Evolutionary conservation across 2,797 vertebrate species (phyloP), one percentile per base, ranked within the genome.

Genomic region (Adelosebastes latens): DNA sequence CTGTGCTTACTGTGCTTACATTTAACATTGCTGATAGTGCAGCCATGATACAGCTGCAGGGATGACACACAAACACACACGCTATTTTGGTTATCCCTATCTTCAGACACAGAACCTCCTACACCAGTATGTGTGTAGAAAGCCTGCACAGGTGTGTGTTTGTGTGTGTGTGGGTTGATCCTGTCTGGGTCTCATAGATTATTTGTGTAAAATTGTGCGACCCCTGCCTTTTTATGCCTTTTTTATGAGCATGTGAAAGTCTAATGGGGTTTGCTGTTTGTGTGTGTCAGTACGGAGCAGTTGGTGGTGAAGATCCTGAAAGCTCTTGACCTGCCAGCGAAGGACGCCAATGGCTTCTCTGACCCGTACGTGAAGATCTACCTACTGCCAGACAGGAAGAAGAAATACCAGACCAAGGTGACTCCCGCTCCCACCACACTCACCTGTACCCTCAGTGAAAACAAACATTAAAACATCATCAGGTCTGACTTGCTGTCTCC

Each of bases 361-460:
- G 97, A 98, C 91, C 97, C 97, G 2, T 98, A 98, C 1, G 97
- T 98, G 82, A 98, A 97, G 95, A 98, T 98, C 90, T 98, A 98
- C 95, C 96, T 98, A 90, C 96, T 98, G 87, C 97, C 97, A 2
- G 97, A 98, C 92, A 96, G 97, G 86, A 98, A 98, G 96, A 98
- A 98, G 93, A 98, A 98, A 87, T 98, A 96, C 91, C 97, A 98
- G 93, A 98, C 97, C 76, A 98, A 98, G 97, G 97, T 97, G 76
- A 70, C n/a, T 52, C 75, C 62, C 62, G 4, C 80, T 27, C 9
- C 14, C 63, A 31, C 20, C 67, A 18, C 46, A 12, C 70, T 32
- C 72, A 42, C 24, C 18, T 79, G 53, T 22, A 10, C 49, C 14
- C 62, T 49, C n/a, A 18, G 10, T 24, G 0, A 6, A 34, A 67